These are phyloP conservation scores for Listronotus bonariensis DNA, from an alignment of 1,140 invertebrate species.

Conservation along the genomic window DNA sequence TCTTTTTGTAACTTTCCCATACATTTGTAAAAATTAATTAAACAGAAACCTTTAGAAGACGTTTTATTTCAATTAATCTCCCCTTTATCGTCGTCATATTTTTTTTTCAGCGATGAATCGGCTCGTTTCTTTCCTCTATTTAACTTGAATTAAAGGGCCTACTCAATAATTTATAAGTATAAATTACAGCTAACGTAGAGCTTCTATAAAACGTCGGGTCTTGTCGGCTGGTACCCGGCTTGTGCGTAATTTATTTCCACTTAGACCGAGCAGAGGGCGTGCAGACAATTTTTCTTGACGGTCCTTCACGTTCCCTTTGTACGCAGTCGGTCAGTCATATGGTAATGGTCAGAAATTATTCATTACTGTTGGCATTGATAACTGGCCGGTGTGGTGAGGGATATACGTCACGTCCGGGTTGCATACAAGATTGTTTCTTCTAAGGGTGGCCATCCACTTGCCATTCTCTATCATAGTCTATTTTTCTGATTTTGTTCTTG, in stretches of 20 bases:
- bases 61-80: no score
- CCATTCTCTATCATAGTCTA: no score
- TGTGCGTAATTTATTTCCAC: constrained; percentile 46
- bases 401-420: constrained; percentile 2
- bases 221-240: constrained; percentile 12
- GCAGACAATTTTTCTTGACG: constrained; percentile 41
- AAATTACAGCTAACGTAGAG: constrained; percentile 38
- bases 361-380: constrained; percentile 35
- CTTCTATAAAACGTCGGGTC: constrained; percentile 29
- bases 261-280: constrained; percentile 33
- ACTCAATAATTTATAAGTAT: constrained; percentile 39
- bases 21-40: no score
- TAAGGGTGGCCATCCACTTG: background rate
- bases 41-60: no score
- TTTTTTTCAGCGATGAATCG: background rate
- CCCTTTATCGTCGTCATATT: no score
- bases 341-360: constrained; percentile 36
- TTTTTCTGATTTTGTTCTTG: no score
- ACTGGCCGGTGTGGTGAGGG: constrained; percentile 7
- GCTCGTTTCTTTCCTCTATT: constrained; percentile 6
- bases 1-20: no score
- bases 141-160: constrained; percentile 32
- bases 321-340: constrained; percentile 22
- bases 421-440: background rate
- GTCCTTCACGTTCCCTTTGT: constrained; percentile 29